Evolutionary conservation across 1,140 invertebrate species (phyloP).

Genomic region (Cyphomyrmex costatus): DNA sequence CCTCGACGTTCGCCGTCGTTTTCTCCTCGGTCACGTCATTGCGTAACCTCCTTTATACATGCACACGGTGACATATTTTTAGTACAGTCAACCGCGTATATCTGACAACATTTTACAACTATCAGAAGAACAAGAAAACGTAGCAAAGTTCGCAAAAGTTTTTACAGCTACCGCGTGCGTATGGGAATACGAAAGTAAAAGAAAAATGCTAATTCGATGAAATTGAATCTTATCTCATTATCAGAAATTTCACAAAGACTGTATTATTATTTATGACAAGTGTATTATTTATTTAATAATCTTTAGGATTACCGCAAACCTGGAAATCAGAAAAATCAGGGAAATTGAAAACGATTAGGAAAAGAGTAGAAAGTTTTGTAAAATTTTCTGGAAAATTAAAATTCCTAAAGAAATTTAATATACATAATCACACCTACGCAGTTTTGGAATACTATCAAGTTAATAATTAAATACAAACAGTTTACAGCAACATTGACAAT

Average conservation of each 20-base stretch:
- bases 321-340: no score
- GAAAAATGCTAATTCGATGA: background rate
- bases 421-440: no score
- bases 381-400: no score
- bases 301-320: no score
- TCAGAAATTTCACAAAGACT: background rate
- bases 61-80: constrained; percentile 39
- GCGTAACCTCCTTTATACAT: constrained; percentile 43
- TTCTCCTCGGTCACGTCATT: constrained; percentile 18
- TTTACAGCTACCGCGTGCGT: background rate
- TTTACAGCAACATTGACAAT: no score
- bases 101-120: background rate
- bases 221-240: constrained; percentile 1
- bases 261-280: background rate
- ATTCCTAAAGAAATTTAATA: no score
- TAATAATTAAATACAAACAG: no score
- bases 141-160: background rate
- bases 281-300: no score
- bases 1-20: background rate
- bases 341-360: no score
- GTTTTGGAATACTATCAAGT: no score
- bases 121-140: background rate
- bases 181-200: background rate
- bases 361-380: no score
- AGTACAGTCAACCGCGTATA: background rate